Percentiles rank a stretch among this genome's conserved stretches.
Conservation (phyloP, 2,113 vertebrate genomes). For the Pteruthius melanotis region DNA sequence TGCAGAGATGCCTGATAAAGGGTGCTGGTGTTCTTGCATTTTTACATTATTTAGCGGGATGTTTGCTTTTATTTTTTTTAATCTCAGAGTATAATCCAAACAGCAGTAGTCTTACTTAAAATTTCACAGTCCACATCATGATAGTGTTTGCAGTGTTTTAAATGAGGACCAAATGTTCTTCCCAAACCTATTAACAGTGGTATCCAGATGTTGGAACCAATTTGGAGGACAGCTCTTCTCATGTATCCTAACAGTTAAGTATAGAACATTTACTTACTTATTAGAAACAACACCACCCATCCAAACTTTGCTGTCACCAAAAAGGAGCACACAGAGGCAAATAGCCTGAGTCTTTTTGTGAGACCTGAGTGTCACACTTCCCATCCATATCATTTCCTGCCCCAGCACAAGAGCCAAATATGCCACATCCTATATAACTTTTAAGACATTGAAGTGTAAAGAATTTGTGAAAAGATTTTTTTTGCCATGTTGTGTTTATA, state of each 20-base stretch:
- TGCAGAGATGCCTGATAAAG: conserved; percentile 8
- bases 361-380: background rate
- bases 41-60: background rate
- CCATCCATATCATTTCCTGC: background rate
- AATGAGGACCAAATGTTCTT: conserved; percentile 70
- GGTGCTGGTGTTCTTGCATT: conserved; percentile 3
- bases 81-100: conserved; percentile 66
- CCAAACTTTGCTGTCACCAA: background rate
- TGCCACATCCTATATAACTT: background rate
- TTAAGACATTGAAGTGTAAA: background rate
- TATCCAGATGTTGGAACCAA: conserved; percentile 71
- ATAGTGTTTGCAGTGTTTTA: conserved; percentile 53
- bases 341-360: background rate
- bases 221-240: conserved; percentile 43
- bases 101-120: conserved; percentile 65
- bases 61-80: conserved; percentile 23
- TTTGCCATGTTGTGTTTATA: conserved; percentile 3
- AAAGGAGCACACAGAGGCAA: background rate
- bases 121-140: conserved; percentile 54
- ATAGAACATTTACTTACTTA: background rate
- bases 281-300: background rate
- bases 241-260: conserved; percentile 1
- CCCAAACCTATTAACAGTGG: conserved; percentile 35
- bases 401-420: background rate
- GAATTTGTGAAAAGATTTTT: background rate